Conservation (phyloP, 2,888 invertebrate genomes). For the Cataglyphis livida region DNA sequence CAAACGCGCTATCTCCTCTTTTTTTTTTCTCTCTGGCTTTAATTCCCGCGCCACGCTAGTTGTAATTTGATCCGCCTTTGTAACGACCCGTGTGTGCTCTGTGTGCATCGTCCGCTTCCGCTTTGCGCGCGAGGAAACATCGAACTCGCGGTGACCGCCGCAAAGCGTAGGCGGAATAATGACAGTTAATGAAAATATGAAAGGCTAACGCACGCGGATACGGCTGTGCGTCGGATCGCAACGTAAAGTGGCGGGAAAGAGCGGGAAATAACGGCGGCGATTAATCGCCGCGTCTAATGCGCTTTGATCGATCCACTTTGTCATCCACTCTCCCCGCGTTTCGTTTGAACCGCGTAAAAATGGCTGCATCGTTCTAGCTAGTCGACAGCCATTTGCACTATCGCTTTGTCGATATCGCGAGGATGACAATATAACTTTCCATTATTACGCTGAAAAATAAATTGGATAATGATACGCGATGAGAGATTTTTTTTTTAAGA, state of each 20-base stretch:
- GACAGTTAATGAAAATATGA: conserved; percentile 55
- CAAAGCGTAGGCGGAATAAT: conserved; percentile 53
- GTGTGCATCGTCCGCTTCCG: conserved; percentile 31
- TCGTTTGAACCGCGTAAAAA: conserved; percentile 37
- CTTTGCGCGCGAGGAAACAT: conserved; percentile 61
- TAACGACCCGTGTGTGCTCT: conserved; percentile 31
- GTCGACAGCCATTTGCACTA: conserved; percentile 28
- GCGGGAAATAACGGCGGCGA: conserved; percentile 46
- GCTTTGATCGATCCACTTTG: conserved; percentile 53
- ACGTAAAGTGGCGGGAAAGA: conserved; percentile 27
- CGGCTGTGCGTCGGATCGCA: conserved; percentile 7
- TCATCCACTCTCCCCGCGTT: conserved; percentile 25
- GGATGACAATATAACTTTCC: not conserved
- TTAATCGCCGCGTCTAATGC: conserved; percentile 49
- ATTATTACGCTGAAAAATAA: conserved; percentile 14
- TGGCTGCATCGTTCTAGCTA: conserved; percentile 35
- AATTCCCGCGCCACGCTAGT: conserved; percentile 62
- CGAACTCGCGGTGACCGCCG: conserved; percentile 37
- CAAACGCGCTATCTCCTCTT: conserved; percentile 54
- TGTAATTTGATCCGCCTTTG: conserved; percentile 74
- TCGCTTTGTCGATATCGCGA: conserved; percentile 26
- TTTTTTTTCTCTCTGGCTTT: conserved; percentile 65
- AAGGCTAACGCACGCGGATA: conserved; percentile 25
- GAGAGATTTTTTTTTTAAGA: conserved; percentile 6
- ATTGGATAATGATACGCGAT: conserved; percentile 25